phyloP scores from a whole-genome alignment of 2,888 invertebrate genomes.

The Prosapia bicincta region DNA sequence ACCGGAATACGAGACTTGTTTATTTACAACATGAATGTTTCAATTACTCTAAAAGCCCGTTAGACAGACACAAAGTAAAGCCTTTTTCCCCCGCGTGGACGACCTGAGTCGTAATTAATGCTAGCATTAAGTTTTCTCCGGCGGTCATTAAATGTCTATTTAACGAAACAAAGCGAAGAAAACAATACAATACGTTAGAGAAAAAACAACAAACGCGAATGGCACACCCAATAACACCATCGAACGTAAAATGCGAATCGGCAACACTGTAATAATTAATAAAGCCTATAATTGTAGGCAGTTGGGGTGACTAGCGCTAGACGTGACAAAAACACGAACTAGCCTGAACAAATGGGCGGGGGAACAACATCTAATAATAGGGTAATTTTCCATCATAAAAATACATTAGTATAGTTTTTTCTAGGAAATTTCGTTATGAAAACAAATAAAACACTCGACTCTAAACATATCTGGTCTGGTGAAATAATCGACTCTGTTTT shows the following conservation, averaged over 20 bases:
- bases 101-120: not conserved
- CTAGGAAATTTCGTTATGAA: conserved; percentile 29
- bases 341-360: conserved; percentile 2
- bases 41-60: not conserved
- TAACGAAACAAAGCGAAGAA: not conserved
- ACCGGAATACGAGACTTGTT: no score
- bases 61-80: not conserved
- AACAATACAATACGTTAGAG: not conserved
- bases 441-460: conserved; percentile 8
- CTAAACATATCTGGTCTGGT: not conserved
- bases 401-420: conserved; percentile 33
- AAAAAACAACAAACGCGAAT: not conserved
- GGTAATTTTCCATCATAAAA: conserved; percentile 36
- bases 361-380: conserved; percentile 28
- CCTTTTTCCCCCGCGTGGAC: not conserved
- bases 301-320: not conserved
- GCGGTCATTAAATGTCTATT: not conserved
- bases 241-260: not conserved
- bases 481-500: not conserved
- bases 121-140: not conserved
- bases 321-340: conserved; percentile 21
- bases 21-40: no score
- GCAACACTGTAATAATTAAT: conserved; percentile 1
- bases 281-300: not conserved
- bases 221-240: not conserved